Percentiles rank a stretch among this genome's conserved stretches.
Conservation (phyloP, 2,888 invertebrate genomes). For the Amitus sp. region DNA sequence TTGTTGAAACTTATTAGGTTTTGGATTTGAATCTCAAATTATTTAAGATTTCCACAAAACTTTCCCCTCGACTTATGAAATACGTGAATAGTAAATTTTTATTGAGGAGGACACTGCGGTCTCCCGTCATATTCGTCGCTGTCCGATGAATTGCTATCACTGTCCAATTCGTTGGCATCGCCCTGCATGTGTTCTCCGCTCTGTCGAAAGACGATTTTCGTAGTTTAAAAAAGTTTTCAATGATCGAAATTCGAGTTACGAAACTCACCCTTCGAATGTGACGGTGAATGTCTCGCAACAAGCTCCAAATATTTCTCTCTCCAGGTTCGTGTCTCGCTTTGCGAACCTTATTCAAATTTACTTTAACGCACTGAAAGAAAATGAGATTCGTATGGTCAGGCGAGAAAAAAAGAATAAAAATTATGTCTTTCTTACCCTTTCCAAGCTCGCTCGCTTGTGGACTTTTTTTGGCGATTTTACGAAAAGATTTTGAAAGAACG, state of each 20-base stretch:
- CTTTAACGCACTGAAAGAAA: slow-evolving; percentile 12
- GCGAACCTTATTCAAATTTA: slow-evolving; percentile 17
- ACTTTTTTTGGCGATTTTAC: background rate
- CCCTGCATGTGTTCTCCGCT: background rate
- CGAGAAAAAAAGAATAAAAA: background rate
- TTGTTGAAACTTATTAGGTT: too few relatives aligned
- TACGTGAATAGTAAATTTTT: too few relatives aligned
- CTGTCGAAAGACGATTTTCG: too few relatives aligned
- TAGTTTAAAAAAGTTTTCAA: too few relatives aligned
- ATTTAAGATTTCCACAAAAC: too few relatives aligned
- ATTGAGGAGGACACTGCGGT: background rate
- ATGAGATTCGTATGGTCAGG: background rate
- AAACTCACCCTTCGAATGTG: background rate
- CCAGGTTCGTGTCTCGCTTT: slow-evolving; percentile 7
- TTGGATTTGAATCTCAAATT: too few relatives aligned
- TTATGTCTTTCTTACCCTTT: background rate
- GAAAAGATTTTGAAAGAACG: slow-evolving; percentile 69
- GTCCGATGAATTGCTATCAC: background rate
- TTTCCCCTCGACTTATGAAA: too few relatives aligned
- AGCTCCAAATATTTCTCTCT: slow-evolving; percentile 15
- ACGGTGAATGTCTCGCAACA: slow-evolving; percentile 21
- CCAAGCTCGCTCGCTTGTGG: background rate
- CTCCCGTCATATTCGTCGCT: background rate
- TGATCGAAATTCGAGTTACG: background rate
- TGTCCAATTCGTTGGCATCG: background rate